Evolutionary conservation across 2,797 vertebrate genomes (phyloP), one percentile per base, ranked within the genome.

Genomic region (Coluber constrictor): DNA sequence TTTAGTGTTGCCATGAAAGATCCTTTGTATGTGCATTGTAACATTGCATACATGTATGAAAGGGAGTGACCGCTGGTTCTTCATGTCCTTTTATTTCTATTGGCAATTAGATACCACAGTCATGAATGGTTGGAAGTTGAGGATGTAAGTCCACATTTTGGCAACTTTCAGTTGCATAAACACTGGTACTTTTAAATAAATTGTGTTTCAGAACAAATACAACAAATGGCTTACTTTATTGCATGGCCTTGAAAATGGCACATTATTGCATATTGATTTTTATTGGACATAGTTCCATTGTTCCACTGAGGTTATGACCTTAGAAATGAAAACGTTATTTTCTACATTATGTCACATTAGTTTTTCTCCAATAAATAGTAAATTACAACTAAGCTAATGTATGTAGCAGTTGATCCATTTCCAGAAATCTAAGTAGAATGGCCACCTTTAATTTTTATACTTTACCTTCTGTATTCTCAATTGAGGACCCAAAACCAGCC

Each of bases 211-310:
- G 66, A 70, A 70, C n/a, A 66, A 13, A 20, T 63, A 60, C 16
- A 92, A 56, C 47, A 93, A 96, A 55, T 94, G 92, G 90, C 91
- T 93, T 74, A 60, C 61, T 95, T 94, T 93, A 89, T 66, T 89
- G 29, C 32, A 88, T 0, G 4, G 51, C 91, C 94, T 91, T 51
- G 83, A 90, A 88, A 95, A 94, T 32, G 10, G 94, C 43, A 94
- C 89, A n/a, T 0, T 13, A 70, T 90, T 86, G 88, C 47, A 2
- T 2, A 56, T 92, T 47, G 93, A 3, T n/a, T 5, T 57, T 89
- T 55, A 94, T 57, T 9, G 10, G 90, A 47, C 60, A 92, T 57
- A 54, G 59, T 90, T 89, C 90, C 29, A 51, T 56, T 88, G 61
- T 43, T 43, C 43, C 47, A 51, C 88, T 56, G 70, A 86, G 87